Conservation (phyloP, 2,113 vertebrate species). For the Entelurus aequoreus region DNA sequence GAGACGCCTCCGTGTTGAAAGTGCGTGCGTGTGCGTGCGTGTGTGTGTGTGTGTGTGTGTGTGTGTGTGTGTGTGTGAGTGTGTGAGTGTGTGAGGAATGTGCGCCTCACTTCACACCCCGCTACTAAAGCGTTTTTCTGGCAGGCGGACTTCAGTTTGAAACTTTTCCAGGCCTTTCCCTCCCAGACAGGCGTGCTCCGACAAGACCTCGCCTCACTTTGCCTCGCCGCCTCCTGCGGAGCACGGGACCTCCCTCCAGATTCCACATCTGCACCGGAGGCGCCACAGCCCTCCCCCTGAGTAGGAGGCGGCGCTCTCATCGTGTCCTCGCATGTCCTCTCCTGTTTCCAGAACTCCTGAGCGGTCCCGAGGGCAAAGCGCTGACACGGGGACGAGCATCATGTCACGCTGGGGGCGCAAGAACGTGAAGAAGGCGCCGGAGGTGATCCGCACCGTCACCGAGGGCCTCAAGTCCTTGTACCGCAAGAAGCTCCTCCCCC, state of each 20-base stretch:
- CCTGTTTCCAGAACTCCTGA: too few species aligned
- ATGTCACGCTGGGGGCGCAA: conserved; percentile 91
- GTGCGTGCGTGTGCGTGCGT: too few species aligned
- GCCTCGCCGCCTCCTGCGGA: conserved; percentile 36
- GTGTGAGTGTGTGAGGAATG: conserved; percentile 18
- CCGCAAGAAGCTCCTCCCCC: conserved; percentile 78
- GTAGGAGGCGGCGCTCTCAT: too few species aligned
- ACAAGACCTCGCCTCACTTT: conserved; percentile 50
- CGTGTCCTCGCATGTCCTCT: too few species aligned
- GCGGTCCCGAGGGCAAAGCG: too few species aligned
- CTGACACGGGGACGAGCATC: too few species aligned
- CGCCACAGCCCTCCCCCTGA: conserved; percentile 3
- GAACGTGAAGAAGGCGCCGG: conserved; percentile 76
- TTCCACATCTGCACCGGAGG: conserved; percentile 34
- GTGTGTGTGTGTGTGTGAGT: too few species aligned
- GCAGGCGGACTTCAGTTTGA: conserved; percentile 44
- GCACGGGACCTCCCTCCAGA: conserved; percentile 32
- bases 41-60: too few species aligned
- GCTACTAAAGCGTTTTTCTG: conserved; percentile 50
- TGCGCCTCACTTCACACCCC: conserved; percentile 56
- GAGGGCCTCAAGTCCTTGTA: conserved; percentile 85
- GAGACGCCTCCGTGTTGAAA: too few species aligned
- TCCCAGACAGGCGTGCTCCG: conserved; percentile 63
- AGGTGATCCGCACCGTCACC: conserved; percentile 84
- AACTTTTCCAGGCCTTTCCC: conserved; percentile 64